Percentiles rank a stretch among this genome's conserved stretches.
Evolutionary conservation across 2,888 invertebrate species (phyloP).

Genomic region (Drosophila nigritarsus): DNA sequence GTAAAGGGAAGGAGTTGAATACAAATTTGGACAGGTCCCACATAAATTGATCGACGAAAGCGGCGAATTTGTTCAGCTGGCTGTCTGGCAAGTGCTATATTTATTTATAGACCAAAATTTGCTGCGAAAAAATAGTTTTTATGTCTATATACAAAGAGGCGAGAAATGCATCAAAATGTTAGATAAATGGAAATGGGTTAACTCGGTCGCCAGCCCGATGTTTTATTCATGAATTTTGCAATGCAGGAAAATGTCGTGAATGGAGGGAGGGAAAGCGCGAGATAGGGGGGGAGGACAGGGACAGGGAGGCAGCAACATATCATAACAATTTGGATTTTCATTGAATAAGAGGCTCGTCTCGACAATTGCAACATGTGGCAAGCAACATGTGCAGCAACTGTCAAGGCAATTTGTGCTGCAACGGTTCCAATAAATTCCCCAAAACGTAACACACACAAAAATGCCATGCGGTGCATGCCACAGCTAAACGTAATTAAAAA

Average conservation of each 20-base stretch:
- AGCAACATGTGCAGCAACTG: conserved; percentile 43
- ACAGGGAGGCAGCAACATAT: conserved; percentile 13
- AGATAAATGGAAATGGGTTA: conserved; percentile 78
- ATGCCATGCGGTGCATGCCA: conserved; percentile 43
- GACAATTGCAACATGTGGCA: conserved; percentile 6
- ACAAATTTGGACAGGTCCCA: conserved; percentile 52
- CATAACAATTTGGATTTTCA: conserved; percentile 49
- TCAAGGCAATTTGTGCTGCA: conserved; percentile 54
- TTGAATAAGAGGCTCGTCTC: conserved; percentile 36
- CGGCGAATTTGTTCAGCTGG: conserved; percentile 29
- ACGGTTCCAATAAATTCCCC: conserved; percentile 40
- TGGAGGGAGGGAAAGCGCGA: conserved; percentile 1
- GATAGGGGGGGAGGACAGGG: background rate
- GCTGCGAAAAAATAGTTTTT: conserved; percentile 54
- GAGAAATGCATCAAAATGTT: conserved; percentile 46
- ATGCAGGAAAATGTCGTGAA: conserved; percentile 36
- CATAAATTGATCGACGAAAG: conserved; percentile 52
- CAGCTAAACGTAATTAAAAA: conserved; percentile 45
- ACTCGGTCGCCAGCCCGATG: conserved; percentile 34
- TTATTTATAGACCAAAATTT: conserved; percentile 70
- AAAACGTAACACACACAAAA: conserved; percentile 8
- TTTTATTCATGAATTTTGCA: conserved; percentile 52
- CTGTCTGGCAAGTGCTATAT: conserved; percentile 61
- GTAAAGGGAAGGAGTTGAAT: background rate
- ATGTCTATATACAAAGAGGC: conserved; percentile 35